phyloP scores from a whole-genome alignment of 2,113 vertebrate genomes.

The Dromaius novaehollandiae region DNA sequence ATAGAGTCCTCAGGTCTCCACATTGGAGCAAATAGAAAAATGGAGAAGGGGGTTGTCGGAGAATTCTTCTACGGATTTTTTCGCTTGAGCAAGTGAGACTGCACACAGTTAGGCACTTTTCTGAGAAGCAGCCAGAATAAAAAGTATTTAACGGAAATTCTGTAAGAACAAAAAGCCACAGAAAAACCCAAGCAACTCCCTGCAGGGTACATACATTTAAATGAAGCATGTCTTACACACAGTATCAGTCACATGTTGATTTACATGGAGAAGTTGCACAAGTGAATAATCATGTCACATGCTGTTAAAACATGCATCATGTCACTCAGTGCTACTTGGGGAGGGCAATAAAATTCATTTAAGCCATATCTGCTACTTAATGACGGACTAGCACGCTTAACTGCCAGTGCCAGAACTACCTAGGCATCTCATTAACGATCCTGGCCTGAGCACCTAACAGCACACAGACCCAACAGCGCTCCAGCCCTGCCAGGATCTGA shows the following conservation, averaged over 20 bases:
- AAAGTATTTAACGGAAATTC: not conserved
- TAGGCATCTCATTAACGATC: accelerated
- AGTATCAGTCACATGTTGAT: not conserved
- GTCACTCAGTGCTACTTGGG: not conserved
- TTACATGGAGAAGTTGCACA: not conserved
- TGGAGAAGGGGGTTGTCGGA: not conserved
- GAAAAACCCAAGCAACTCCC: not conserved
- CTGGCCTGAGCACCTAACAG: not conserved
- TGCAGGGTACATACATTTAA: not conserved
- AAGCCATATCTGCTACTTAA: not conserved
- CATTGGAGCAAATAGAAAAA: not conserved
- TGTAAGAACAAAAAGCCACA: not conserved
- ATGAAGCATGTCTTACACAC: not conserved
- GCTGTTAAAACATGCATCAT: accelerated
- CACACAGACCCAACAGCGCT: accelerated
- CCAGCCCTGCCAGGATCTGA: not conserved
- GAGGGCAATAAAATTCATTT: not conserved
- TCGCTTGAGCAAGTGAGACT: not conserved
- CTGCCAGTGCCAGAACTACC: not conserved
- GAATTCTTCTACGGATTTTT: not conserved
- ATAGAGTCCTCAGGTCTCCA: not conserved
- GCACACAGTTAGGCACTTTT: not conserved
- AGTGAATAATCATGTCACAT: accelerated
- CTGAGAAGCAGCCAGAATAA: not conserved
- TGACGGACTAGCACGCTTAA: not conserved